Evolutionary conservation across 2,888 invertebrate genomes (phyloP).

Genomic region (Ectropis crepuscularia): DNA sequence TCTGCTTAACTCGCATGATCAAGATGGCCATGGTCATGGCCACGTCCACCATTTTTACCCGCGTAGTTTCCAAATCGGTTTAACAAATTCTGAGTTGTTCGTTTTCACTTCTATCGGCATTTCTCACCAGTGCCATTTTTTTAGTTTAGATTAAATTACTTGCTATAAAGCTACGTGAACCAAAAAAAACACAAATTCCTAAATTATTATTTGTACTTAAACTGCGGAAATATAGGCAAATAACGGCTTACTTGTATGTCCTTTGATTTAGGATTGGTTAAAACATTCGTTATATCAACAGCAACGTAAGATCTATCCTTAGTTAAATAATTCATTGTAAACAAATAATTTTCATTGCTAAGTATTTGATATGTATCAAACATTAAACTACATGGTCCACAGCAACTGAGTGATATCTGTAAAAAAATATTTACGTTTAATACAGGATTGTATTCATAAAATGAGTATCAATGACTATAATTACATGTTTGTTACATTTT

Average conservation of each 20-base stretch:
- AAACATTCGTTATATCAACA: slow-evolving; percentile 52
- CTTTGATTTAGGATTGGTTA: slow-evolving; percentile 37
- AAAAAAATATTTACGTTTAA: slow-evolving; percentile 22
- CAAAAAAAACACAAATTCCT: no score
- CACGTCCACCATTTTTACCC: no score
- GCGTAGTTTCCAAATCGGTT: no score
- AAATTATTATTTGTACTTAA: no score
- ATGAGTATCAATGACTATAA: neutral
- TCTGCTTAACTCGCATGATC: no score
- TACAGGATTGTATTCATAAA: neutral
- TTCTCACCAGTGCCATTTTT: no score
- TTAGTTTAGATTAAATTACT: no score
- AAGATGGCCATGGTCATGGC: no score
- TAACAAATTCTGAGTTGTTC: no score
- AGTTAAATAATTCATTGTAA: slow-evolving; percentile 50
- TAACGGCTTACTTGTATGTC: slow-evolving; percentile 47
- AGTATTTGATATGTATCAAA: slow-evolving; percentile 51
- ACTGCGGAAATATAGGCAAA: neutral
- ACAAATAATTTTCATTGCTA: slow-evolving; percentile 47
- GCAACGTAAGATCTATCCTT: slow-evolving; percentile 41
- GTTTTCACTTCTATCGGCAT: no score
- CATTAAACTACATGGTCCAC: slow-evolving; percentile 38
- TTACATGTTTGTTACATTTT: slow-evolving; percentile 51
- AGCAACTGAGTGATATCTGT: slow-evolving; percentile 50
- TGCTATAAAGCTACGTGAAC: no score